A percentile compares a stretch with the other conserved stretches of the same genome.
Evolutionary conservation across 2,888 invertebrate genomes (phyloP).

Genomic region (Kuschelorhynchus macadamiae): DNA sequence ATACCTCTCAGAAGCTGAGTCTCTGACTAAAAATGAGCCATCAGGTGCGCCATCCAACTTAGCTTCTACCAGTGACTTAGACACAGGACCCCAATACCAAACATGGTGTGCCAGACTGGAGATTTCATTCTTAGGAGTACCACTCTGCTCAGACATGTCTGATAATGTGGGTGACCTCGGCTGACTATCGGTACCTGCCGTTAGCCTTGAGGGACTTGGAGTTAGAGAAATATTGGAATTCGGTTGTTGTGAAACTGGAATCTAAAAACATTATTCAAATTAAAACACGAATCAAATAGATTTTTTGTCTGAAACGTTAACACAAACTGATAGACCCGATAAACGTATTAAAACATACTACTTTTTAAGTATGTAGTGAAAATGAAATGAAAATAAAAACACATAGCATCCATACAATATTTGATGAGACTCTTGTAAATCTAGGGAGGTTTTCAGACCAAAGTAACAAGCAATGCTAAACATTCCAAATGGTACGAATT

Average conservation of each 20-base stretch:
- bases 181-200: conserved; percentile 41
- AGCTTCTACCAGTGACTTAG: conserved; percentile 79
- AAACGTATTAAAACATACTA: too few relatives aligned
- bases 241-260: conserved; percentile 15
- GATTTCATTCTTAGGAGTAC: conserved; percentile 60
- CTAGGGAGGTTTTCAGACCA: too few relatives aligned
- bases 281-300: neutral
- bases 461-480: too few relatives aligned
- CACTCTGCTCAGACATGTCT: conserved; percentile 28
- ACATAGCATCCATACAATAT: too few relatives aligned
- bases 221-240: conserved; percentile 25
- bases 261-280: conserved; percentile 8
- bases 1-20: conserved; percentile 78
- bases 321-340: too few relatives aligned
- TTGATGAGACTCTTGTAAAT: too few relatives aligned
- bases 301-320: neutral
- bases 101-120: conserved; percentile 70
- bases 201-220: conserved; percentile 30
- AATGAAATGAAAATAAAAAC: too few relatives aligned
- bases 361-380: too few relatives aligned
- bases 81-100: conserved; percentile 89
- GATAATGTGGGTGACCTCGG: conserved; percentile 47
- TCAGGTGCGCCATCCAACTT: conserved; percentile 79
- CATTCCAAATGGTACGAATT: too few relatives aligned
- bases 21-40: conserved; percentile 84